A percentile compares a stretch with the other conserved stretches of the same genome.
Conservation (phyloP, 2,888 invertebrate species). For the Leistus spinibarbis region DNA sequence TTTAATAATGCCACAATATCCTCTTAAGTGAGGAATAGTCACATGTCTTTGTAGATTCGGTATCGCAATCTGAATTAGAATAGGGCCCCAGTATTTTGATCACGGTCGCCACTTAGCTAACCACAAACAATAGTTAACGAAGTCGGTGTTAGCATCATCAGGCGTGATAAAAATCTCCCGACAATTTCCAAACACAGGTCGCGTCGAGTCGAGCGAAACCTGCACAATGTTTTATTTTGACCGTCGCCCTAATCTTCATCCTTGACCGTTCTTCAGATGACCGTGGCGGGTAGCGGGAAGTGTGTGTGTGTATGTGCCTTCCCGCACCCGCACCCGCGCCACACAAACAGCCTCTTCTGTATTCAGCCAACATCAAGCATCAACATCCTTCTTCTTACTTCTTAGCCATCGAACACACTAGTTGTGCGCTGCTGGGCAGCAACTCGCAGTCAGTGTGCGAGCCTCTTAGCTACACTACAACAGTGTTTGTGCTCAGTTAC, state of each 20-base stretch:
- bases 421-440: not conserved
- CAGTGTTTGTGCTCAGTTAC: not conserved
- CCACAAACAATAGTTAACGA: not conserved
- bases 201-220: not conserved
- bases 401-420: not conserved
- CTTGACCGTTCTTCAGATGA: constrained; percentile 5
- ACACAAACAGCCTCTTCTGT: not conserved
- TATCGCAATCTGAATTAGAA: no score
- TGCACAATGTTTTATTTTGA: constrained; percentile 8
- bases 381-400: not conserved
- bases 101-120: not conserved
- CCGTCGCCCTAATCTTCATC: constrained; percentile 6
- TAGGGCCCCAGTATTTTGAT: no score
- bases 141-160: not conserved
- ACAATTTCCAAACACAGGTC: not conserved
- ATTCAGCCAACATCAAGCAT: not conserved
- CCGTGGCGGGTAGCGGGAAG: not conserved
- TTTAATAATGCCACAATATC: no score
- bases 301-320: not conserved
- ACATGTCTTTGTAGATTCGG: no score
- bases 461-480: not conserved
- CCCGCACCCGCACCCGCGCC: not conserved
- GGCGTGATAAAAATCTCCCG: not conserved
- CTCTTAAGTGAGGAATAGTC: no score
- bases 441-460: not conserved